Percentiles rank a stretch among this genome's conserved stretches.
Evolutionary conservation across 2,888 invertebrate species (phyloP).

Genomic region (Ectemnius lituratus): DNA sequence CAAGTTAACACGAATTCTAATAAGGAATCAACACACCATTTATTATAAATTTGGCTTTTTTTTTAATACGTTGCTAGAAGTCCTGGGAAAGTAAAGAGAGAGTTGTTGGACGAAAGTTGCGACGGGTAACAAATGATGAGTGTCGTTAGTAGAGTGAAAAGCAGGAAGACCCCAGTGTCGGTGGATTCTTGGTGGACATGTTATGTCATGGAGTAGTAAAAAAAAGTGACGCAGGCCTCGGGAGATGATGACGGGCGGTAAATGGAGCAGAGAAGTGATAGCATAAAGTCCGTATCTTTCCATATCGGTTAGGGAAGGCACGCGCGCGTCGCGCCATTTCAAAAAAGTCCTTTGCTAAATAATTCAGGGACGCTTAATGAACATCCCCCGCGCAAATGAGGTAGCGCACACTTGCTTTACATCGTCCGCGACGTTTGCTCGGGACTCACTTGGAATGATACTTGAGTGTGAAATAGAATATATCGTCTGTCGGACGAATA

Average conservation of each 20-base stretch:
- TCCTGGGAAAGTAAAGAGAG: background rate
- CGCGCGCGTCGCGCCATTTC: constrained; percentile 24
- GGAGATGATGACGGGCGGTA: no score
- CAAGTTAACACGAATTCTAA: no score
- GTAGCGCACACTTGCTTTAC: constrained; percentile 7
- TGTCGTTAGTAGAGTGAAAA: constrained; percentile 2
- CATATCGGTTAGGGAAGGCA: no score
- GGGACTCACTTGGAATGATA: no score
- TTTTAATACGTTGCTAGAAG: no score
- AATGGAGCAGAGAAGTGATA: no score
- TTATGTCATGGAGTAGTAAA: background rate
- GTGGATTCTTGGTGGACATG: background rate
- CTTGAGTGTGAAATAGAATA: no score
- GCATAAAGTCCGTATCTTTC: no score
- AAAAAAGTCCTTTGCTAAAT: constrained; percentile 39
- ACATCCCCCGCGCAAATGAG: constrained; percentile 29
- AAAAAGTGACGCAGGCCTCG: background rate
- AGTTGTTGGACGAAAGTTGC: background rate
- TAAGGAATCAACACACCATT: no score
- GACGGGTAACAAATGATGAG: background rate
- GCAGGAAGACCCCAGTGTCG: background rate
- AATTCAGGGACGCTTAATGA: constrained; percentile 51
- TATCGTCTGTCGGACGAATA: no score
- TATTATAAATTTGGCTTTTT: no score
- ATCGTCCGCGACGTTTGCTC: background rate